These are phyloP conservation scores for Mixornis gularis DNA, from an alignment of 2,113 vertebrate genomes.

Conservation along the genomic window DNA sequence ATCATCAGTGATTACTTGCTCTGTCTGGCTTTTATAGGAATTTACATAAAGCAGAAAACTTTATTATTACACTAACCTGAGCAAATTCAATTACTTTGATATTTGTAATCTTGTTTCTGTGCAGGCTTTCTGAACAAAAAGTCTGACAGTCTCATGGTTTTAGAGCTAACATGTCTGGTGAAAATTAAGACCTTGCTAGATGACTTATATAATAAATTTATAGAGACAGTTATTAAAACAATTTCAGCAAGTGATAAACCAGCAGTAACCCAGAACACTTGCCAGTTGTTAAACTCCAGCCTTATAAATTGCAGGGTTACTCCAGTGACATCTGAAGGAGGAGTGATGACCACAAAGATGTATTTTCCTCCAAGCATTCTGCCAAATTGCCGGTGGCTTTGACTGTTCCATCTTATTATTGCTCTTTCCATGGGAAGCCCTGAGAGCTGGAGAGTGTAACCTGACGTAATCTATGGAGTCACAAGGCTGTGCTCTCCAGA, in stretches of 20 bases:
- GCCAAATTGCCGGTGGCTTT: background rate
- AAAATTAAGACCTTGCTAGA: background rate
- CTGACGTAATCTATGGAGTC: background rate
- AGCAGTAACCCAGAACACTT: background rate
- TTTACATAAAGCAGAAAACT: constrained; percentile 22
- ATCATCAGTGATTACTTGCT: background rate
- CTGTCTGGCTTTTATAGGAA: constrained; percentile 3
- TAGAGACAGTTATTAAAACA: background rate
- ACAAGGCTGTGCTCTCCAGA: background rate
- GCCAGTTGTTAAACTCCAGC: background rate
- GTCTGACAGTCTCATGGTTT: background rate
- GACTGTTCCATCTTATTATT: background rate
- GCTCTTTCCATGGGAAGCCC: background rate
- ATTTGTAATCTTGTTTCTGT: background rate
- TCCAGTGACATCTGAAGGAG: background rate
- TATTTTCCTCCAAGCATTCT: background rate
- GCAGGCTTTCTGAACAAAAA: background rate
- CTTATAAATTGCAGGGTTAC: background rate
- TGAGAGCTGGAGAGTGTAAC: background rate
- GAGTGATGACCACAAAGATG: background rate
- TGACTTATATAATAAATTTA: background rate
- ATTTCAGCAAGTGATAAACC: background rate
- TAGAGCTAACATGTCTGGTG: background rate
- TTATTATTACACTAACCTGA: background rate
- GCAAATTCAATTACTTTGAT: background rate